Conservation (phyloP, 1,140 invertebrate genomes). For the Brachionus calyciflorus region DNA sequence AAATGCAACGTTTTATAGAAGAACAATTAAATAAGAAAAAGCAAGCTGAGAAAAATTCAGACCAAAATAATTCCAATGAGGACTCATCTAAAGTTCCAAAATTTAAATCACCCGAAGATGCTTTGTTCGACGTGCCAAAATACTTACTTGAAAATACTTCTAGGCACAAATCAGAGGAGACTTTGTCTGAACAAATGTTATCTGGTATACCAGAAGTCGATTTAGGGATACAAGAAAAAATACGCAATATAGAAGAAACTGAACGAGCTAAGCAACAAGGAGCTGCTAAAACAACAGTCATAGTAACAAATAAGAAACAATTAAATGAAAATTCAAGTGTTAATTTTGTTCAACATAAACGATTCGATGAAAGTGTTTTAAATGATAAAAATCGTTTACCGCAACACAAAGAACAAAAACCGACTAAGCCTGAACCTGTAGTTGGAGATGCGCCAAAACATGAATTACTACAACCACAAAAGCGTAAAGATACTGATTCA, state of each 20-base stretch:
- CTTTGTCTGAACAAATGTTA: constrained; percentile 99
- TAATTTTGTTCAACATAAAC: constrained; percentile 37
- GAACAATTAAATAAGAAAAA: constrained; percentile 82
- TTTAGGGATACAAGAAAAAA: constrained; percentile 95
- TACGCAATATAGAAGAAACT: constrained; percentile 93
- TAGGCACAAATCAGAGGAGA: constrained; percentile 84
- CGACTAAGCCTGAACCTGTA: not conserved
- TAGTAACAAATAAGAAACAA: not conserved
- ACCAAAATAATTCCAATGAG: not conserved
- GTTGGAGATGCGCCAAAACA: constrained; percentile 43
- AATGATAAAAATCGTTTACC: not conserved
- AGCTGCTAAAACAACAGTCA: not conserved
- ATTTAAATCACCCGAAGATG: constrained; percentile 55
- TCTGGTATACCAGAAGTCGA: constrained; percentile 99
- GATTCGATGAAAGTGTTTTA: constrained; percentile 32
- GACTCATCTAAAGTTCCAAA: constrained; percentile 43
- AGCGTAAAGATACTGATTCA: constrained; percentile 13
- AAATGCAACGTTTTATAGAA: constrained; percentile 83
- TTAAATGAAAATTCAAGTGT: constrained; percentile 24
- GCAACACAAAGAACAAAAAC: not conserved
- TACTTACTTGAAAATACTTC: constrained; percentile 66
- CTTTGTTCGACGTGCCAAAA: constrained; percentile 68
- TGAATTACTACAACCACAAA: constrained; percentile 26
- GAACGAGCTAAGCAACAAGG: constrained; percentile 79
- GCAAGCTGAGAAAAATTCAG: constrained; percentile 49